phyloP scores from a whole-genome alignment of 2,113 vertebrate genomes.

The Progne subis region DNA sequence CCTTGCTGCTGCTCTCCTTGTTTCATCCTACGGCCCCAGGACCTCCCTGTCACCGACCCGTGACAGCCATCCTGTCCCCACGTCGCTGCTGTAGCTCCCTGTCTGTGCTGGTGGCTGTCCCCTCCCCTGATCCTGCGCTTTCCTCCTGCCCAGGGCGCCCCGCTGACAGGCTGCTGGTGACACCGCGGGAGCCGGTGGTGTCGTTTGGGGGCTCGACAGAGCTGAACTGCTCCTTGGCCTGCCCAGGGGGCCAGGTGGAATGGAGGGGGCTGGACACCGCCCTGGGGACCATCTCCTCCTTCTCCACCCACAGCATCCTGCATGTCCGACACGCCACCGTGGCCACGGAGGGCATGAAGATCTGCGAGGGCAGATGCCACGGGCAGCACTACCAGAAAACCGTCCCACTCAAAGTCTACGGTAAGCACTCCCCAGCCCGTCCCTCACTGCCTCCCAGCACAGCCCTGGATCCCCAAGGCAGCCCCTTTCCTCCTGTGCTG shows the following conservation, averaged over 20 bases:
- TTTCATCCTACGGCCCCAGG: fast-evolving
- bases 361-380: slow-evolving; percentile 63
- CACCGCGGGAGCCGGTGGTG: slow-evolving; percentile 38
- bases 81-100: neutral
- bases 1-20: neutral
- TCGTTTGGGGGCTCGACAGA: neutral
- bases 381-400: neutral
- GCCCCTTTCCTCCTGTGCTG: neutral
- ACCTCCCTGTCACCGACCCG: neutral
- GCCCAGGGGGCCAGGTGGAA: neutral
- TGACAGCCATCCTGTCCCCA: neutral
- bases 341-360: neutral
- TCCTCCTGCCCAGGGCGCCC: neutral
- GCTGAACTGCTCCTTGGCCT: slow-evolving; percentile 71
- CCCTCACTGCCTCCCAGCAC: fast-evolving
- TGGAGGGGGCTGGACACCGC: slow-evolving; percentile 77
- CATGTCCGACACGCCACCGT: neutral
- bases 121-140: neutral
- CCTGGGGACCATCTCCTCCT: slow-evolving; percentile 32
- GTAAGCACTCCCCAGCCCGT: neutral
- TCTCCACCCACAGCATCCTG: slow-evolving; percentile 58
- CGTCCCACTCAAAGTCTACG: slow-evolving; percentile 16
- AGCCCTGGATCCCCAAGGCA: neutral
- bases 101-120: neutral
- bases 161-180: neutral